phyloP scores from a whole-genome alignment of 2,888 invertebrate species.

The Griposia aprilina region DNA sequence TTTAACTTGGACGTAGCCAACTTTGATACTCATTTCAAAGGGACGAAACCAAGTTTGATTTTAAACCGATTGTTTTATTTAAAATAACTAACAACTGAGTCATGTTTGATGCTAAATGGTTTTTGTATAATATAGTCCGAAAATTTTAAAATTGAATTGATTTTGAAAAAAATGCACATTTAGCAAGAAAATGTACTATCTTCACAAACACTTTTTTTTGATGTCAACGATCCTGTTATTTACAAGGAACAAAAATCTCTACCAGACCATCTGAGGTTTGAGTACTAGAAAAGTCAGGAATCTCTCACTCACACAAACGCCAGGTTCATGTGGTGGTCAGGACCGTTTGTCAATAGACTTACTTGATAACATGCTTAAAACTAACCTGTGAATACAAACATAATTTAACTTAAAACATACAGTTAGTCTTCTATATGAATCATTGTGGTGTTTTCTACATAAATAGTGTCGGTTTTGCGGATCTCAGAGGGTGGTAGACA shows the following conservation, averaged over 20 bases:
- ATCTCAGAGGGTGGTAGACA: conserved; percentile 90
- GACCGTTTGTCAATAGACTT: not conserved
- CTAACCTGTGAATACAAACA: not conserved
- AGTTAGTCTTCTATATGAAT: conserved; percentile 80
- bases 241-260: not conserved
- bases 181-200: not conserved
- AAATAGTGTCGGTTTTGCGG: conserved; percentile 82
- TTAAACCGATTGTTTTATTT: too few relatives aligned
- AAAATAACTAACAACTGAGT: too few relatives aligned
- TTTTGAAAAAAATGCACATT: too few relatives aligned
- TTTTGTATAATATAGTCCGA: too few relatives aligned
- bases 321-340: not conserved
- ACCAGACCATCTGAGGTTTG: not conserved
- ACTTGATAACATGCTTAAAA: not conserved
- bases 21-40: too few relatives aligned
- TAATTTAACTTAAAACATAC: not conserved
- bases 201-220: not conserved
- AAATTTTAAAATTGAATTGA: too few relatives aligned
- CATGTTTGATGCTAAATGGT: too few relatives aligned
- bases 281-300: not conserved
- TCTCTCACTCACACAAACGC: not conserved
- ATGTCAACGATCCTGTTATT: not conserved
- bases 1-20: too few relatives aligned
- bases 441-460: conserved; percentile 84
- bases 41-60: too few relatives aligned